These are phyloP conservation scores for Apantesis nais DNA, from an alignment of 2,888 invertebrate genomes.

Conservation along the genomic window DNA sequence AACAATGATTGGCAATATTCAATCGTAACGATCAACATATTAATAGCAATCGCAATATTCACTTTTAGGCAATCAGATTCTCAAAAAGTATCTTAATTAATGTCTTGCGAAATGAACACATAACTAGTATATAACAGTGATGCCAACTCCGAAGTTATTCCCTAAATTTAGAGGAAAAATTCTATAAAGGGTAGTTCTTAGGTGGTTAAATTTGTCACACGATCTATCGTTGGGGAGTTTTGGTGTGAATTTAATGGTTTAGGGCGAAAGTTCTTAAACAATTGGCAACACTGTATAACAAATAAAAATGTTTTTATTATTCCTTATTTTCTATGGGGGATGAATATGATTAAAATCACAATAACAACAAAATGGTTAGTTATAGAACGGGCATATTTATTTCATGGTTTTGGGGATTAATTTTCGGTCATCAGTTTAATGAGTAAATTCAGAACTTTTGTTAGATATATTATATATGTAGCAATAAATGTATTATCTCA, in stretches of 20 bases:
- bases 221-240: too few species aligned
- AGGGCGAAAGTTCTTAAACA: too few species aligned
- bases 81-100: background rate
- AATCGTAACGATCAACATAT: background rate
- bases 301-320: background rate
- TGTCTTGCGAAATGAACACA: background rate
- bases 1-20: slow-evolving; percentile 1
- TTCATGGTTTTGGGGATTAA: background rate
- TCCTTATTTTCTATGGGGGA: background rate
- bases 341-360: background rate
- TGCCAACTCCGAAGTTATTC: too few species aligned
- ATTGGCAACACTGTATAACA: background rate
- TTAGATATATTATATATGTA: too few species aligned
- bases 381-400: background rate
- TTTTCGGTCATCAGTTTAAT: background rate
- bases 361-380: background rate
- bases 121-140: background rate
- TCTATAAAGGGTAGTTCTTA: too few species aligned
- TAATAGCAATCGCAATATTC: background rate
- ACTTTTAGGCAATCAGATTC: background rate
- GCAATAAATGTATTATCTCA: background rate
- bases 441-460: too few species aligned
- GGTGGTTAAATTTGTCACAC: too few species aligned
- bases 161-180: too few species aligned
- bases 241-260: too few species aligned